Percentiles rank a stretch among this genome's conserved stretches.
Conservation (phyloP, 1,140 invertebrate species). For the Bombus confusus region DNA sequence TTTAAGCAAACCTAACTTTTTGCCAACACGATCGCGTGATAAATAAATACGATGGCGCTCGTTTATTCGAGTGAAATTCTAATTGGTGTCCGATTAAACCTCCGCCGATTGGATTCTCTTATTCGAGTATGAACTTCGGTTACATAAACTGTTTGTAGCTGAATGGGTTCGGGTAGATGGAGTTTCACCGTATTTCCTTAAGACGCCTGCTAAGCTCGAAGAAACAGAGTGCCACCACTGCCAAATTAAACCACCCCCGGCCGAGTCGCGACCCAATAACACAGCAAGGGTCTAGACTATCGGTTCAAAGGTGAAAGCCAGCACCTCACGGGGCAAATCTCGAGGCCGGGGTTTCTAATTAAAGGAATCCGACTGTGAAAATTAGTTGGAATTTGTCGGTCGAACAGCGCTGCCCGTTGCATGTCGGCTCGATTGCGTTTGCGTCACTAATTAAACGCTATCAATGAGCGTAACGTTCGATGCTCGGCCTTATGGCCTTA, state of each 20-base stretch:
- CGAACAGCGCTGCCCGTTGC: slow-evolving; percentile 38
- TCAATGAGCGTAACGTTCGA: slow-evolving; percentile 67
- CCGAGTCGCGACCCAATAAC: slow-evolving; percentile 40
- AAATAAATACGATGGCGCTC: not conserved
- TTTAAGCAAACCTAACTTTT: not conserved
- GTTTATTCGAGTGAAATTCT: not conserved
- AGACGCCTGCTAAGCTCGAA: not conserved
- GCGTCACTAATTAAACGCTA: slow-evolving; percentile 75
- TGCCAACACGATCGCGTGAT: no score
- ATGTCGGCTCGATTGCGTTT: slow-evolving; percentile 41
- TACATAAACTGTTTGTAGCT: not conserved
- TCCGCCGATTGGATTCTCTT: not conserved
- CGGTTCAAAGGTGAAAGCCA: slow-evolving; percentile 19
- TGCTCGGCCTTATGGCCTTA: not conserved
- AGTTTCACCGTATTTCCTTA: no score
- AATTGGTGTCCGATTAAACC: not conserved
- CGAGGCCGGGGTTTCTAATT: slow-evolving; percentile 74
- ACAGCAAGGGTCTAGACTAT: not conserved
- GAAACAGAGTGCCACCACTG: not conserved
- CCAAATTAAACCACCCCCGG: not conserved
- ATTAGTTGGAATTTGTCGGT: slow-evolving; percentile 77
- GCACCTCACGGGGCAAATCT: slow-evolving; percentile 62
- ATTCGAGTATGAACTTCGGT: not conserved
- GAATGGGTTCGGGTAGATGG: not conserved
- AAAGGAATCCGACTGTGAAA: slow-evolving; percentile 75